Percentiles rank a stretch among this genome's conserved stretches.
Conservation (phyloP, 2,888 invertebrate genomes). For the Caenorhabditis sulstoni region DNA sequence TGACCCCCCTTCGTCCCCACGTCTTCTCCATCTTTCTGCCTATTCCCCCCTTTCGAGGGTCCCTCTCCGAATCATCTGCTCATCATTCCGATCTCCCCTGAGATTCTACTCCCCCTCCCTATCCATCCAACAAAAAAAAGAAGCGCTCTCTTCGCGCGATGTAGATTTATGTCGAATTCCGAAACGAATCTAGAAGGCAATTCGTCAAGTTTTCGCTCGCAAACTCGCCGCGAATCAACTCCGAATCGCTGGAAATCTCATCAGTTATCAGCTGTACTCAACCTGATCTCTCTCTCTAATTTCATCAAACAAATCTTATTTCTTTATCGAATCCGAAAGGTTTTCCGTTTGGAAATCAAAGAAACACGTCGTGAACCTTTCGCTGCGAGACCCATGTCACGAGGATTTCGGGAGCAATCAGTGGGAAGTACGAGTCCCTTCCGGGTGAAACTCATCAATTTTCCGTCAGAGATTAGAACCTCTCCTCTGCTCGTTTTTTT, state of each 20-base stretch:
- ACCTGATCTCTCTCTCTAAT: too few species aligned
- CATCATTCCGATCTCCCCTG: conserved; percentile 45
- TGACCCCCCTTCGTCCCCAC: conserved; percentile 34
- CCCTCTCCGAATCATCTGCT: conserved; percentile 38
- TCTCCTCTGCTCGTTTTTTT: conserved; percentile 7
- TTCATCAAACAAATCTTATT: too few species aligned
- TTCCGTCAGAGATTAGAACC: conserved; percentile 44
- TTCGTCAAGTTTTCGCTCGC: too few species aligned
- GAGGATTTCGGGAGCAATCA: too few species aligned
- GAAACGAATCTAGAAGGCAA: too few species aligned
- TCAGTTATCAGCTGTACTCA: too few species aligned
- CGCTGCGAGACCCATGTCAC: too few species aligned
- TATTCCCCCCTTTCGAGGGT: conserved; percentile 36
- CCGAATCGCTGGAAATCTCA: too few species aligned
- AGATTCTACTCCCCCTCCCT: conserved; percentile 23
- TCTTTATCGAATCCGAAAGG: too few species aligned
- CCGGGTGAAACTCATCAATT: conserved; percentile 44
- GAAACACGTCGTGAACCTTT: too few species aligned
- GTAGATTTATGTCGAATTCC: conserved; percentile 45
- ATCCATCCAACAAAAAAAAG: background rate
- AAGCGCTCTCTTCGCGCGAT: background rate
- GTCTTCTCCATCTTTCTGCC: conserved; percentile 16
- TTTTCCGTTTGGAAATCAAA: too few species aligned
- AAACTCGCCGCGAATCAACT: too few species aligned
- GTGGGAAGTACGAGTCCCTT: background rate